Evolutionary conservation across 1,140 invertebrate genomes (phyloP), one percentile per base, ranked within the genome.

Genomic region (Ditylenchus dipsaci): DNA sequence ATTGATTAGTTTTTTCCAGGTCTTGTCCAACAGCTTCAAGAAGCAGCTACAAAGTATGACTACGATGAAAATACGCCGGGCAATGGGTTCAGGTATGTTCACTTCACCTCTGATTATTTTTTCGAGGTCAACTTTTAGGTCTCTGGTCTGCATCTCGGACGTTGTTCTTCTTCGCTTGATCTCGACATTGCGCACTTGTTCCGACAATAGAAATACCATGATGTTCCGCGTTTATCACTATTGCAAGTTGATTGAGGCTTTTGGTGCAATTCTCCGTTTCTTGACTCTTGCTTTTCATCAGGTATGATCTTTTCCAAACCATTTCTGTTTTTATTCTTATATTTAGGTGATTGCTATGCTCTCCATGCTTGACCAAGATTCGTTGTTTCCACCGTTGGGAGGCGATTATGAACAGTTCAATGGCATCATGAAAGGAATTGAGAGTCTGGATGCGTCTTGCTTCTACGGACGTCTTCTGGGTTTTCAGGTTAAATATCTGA

Each of bases 401-500:
- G 88, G 89, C 19, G 83, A 87, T 13, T 88, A 90, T 72, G 88
- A 88, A 9, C 87, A 89, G 0, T 88, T 84, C 66, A 81, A 90
- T 74, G 90, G 92, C 76, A 83, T 95, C 33, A 87, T 95, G 42
- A 85, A 87, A 17, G 87, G 90, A 75, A 88, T 90, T 0, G 89
- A 91, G 73, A 89, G 86, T 58, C 88, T 96, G 38, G 91, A 93
- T 85, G 91, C 92, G 83, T 91, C 92, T 85, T 91, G 90, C 79
- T 95, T 96, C 83, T 96, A 95, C 85, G 93, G 93, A 26, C 86
- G 92, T 77, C 90, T 90, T 83, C 84, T 95, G 75, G 93, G 91
- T 8, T 93, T 94, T 87, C 91, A 92, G 87, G 91, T 91, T 84
- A 82, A 49, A 69, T 65, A 19, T n/a, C n/a, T n/a, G n/a, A n/a